Conservation (phyloP, 2,797 vertebrate species). For the Thalassophryne amazonica region DNA sequence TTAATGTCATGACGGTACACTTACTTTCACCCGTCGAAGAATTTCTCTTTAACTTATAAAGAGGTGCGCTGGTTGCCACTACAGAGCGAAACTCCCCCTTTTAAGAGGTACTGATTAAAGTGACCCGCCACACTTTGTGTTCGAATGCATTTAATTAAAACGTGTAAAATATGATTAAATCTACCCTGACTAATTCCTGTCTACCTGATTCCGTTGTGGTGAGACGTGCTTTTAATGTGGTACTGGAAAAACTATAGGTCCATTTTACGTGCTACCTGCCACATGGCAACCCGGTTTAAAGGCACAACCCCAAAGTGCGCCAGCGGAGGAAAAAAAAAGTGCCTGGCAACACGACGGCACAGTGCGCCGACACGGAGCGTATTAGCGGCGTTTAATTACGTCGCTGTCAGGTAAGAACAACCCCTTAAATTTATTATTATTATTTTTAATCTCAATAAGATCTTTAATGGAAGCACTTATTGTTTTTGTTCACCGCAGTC, state of each 20-base stretch:
- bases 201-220: fast-evolving
- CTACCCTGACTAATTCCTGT: fast-evolving
- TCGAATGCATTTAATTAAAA: neutral
- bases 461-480: neutral
- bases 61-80: constrained; percentile 60
- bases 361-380: constrained; percentile 23
- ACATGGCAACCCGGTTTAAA: constrained; percentile 72
- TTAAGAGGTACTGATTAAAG: neutral
- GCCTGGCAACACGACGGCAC: constrained; percentile 61
- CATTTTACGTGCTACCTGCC: constrained; percentile 30
- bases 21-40: too few species aligned
- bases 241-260: constrained; percentile 1
- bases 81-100: constrained; percentile 31
- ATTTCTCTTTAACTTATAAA: constrained; percentile 33
- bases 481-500: neutral
- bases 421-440: too few species aligned
- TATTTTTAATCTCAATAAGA: neutral
- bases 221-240: neutral
- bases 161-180: fast-evolving
- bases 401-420: constrained; percentile 46
- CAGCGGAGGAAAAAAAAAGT: constrained; percentile 50
- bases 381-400: neutral
- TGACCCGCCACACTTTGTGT: neutral
- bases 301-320: constrained; percentile 64
- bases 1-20: too few species aligned